A percentile compares a stretch with the other conserved stretches of the same genome.
These are phyloP conservation scores for Hermaeophaga mercurialis DNA, from an alignment of 2,888 invertebrate genomes.

Conservation along the genomic window DNA sequence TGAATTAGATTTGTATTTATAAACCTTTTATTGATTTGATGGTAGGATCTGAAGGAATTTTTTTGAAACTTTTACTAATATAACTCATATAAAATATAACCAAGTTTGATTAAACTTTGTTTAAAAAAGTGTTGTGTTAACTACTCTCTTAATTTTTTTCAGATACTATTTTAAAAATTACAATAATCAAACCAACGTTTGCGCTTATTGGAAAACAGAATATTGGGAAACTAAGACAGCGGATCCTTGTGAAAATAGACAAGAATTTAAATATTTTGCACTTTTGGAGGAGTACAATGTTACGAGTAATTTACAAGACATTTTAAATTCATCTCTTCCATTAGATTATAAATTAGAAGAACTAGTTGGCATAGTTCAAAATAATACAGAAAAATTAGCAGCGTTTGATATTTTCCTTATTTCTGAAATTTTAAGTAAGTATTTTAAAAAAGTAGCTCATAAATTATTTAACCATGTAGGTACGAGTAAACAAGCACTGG, in stretches of 20 bases:
- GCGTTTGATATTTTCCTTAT: slow-evolving; percentile 42
- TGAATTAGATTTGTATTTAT: no score
- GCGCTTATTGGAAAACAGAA: slow-evolving; percentile 25
- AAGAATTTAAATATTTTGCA: slow-evolving; percentile 18
- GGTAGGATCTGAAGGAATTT: no score
- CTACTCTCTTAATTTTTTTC: no score
- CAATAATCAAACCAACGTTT: slow-evolving; percentile 17
- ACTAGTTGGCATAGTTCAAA: slow-evolving; percentile 17
- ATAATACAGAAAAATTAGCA: slow-evolving; percentile 19
- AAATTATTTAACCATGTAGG: no score
- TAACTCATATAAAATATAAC: no score
- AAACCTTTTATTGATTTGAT: no score
- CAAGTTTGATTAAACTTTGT: no score
- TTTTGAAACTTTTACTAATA: no score
- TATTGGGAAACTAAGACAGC: slow-evolving; percentile 12
- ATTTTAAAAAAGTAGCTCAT: no score
- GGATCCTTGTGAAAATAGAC: slow-evolving; percentile 9
- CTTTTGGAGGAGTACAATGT: slow-evolving; percentile 22
- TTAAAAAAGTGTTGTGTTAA: no score
- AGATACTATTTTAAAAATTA: slow-evolving; percentile 15
- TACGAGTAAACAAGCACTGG: no score
- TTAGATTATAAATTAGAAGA: slow-evolving; percentile 20
- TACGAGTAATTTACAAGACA: slow-evolving; percentile 27
- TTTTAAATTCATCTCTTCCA: slow-evolving; percentile 14
- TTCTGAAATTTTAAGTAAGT: slow-evolving; percentile 38